Percentiles rank a stretch among this genome's conserved stretches.
These are phyloP conservation scores for Schrankia costaestrigalis DNA, from an alignment of 2,888 invertebrate genomes.

Conservation along the genomic window DNA sequence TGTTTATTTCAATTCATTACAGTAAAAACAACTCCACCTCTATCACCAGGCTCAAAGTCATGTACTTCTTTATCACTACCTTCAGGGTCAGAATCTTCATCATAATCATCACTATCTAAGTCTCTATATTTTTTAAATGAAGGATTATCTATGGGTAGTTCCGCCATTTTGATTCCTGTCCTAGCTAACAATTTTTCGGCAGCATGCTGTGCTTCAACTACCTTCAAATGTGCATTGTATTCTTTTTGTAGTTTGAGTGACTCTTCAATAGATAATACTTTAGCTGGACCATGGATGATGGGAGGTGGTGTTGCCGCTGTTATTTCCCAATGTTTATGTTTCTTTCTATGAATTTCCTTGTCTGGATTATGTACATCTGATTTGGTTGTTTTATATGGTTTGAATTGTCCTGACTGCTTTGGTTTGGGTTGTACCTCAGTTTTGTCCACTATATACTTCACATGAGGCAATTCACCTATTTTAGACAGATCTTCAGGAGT, in stretches of 20 bases:
- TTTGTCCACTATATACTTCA: slow-evolving; percentile 78
- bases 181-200: slow-evolving; percentile 73
- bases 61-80: slow-evolving; percentile 78
- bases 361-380: slow-evolving; percentile 77
- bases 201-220: slow-evolving; percentile 79
- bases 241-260: slow-evolving; percentile 79
- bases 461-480: slow-evolving; percentile 70
- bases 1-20: slow-evolving; percentile 59
- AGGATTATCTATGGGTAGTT: slow-evolving; percentile 50
- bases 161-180: slow-evolving; percentile 58
- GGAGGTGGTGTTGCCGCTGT: slow-evolving; percentile 83
- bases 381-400: slow-evolving; percentile 80
- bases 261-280: slow-evolving; percentile 76
- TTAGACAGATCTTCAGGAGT: slow-evolving; percentile 74
- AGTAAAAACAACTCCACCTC: slow-evolving; percentile 76
- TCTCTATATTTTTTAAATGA: slow-evolving; percentile 63
- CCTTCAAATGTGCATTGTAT: slow-evolving; percentile 64
- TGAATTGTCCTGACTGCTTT: slow-evolving; percentile 64
- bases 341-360: slow-evolving; percentile 74
- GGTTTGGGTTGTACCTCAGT: slow-evolving; percentile 60
- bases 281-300: slow-evolving; percentile 75
- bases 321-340: slow-evolving; percentile 80
- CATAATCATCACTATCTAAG: slow-evolving; percentile 57
- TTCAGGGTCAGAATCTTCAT: slow-evolving; percentile 58
- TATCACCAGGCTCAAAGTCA: slow-evolving; percentile 81